Evolutionary conservation across 2,888 invertebrate genomes (phyloP).

Genomic region (Amblyjoppa proteus): DNA sequence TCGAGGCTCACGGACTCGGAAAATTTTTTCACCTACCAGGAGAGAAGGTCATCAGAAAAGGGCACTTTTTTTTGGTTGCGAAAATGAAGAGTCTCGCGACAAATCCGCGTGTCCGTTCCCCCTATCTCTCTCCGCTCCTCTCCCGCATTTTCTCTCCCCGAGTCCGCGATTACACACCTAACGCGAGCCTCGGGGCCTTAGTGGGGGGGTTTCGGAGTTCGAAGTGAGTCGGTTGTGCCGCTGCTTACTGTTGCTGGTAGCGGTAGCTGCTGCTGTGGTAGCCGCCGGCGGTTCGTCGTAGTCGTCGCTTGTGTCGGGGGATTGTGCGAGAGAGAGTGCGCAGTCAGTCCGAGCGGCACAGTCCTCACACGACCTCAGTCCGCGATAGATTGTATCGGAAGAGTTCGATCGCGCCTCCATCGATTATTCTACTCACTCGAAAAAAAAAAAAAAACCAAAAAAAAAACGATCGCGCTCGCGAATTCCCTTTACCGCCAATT

Average conservation of each 20-base stretch:
- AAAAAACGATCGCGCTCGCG: background rate
- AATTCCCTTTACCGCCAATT: background rate
- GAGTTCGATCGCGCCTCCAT: slow-evolving; percentile 74
- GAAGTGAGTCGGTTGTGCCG: slow-evolving; percentile 55
- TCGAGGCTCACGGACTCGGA: background rate
- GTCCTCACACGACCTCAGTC: slow-evolving; percentile 84
- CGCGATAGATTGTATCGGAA: slow-evolving; percentile 83
- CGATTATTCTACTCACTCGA: slow-evolving; percentile 62
- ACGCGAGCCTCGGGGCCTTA: slow-evolving; percentile 48
- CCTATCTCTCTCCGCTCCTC: slow-evolving; percentile 12
- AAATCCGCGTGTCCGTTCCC: slow-evolving; percentile 43
- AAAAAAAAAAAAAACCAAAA: background rate
- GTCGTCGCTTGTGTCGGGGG: slow-evolving; percentile 50
- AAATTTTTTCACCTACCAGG: background rate
- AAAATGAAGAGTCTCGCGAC: slow-evolving; percentile 9
- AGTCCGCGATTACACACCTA: slow-evolving; percentile 63
- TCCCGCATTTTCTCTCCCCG: slow-evolving; percentile 8
- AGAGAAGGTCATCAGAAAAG: background rate
- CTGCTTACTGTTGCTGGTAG: slow-evolving; percentile 60
- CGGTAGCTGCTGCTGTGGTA: slow-evolving; percentile 50
- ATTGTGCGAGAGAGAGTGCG: slow-evolving; percentile 64
- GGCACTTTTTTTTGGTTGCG: background rate
- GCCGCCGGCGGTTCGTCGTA: slow-evolving; percentile 53
- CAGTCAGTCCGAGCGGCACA: slow-evolving; percentile 78
- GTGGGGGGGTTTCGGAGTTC: slow-evolving; percentile 62